Evolutionary conservation across 1,140 invertebrate species (phyloP).

Genomic region (Ladona fulva): DNA sequence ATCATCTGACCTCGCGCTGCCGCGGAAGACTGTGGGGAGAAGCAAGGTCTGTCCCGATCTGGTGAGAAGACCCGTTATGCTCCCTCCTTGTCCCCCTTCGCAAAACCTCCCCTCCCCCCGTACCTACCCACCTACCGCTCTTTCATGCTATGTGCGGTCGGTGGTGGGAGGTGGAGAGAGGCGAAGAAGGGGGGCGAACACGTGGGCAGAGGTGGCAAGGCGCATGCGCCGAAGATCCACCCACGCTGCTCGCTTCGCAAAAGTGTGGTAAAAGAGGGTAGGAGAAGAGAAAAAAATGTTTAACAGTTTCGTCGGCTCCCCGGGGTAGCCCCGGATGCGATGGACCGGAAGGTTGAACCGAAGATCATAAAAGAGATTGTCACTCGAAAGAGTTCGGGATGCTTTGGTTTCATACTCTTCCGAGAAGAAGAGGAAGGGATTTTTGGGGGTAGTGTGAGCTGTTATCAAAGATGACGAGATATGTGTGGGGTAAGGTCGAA

Average conservation of each 20-base stretch:
- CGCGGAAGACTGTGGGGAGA: background rate
- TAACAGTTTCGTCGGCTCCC: too few species aligned
- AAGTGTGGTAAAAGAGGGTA: too few species aligned
- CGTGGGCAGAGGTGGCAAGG: background rate
- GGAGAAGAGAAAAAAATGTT: too few species aligned
- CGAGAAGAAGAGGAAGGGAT: too few species aligned
- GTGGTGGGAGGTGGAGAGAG: background rate
- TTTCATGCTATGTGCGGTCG: background rate
- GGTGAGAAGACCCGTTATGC: background rate
- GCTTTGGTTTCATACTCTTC: too few species aligned
- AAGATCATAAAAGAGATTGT: too few species aligned
- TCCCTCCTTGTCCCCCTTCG: background rate
- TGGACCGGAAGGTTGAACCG: too few species aligned
- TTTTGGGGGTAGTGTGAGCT: too few species aligned
- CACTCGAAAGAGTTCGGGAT: too few species aligned
- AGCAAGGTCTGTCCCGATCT: background rate
- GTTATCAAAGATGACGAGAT: too few species aligned
- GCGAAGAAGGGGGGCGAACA: background rate
- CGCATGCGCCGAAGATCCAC: background rate
- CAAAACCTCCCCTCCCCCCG: background rate
- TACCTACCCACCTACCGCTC: background rate
- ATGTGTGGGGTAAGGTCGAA: too few species aligned
- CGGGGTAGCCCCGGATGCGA: too few species aligned
- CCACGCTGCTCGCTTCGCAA: background rate
- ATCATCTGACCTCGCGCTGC: background rate